These are phyloP conservation scores for Psittacula derbiana DNA, from an alignment of 2,797 vertebrate genomes.

Conservation along the genomic window DNA sequence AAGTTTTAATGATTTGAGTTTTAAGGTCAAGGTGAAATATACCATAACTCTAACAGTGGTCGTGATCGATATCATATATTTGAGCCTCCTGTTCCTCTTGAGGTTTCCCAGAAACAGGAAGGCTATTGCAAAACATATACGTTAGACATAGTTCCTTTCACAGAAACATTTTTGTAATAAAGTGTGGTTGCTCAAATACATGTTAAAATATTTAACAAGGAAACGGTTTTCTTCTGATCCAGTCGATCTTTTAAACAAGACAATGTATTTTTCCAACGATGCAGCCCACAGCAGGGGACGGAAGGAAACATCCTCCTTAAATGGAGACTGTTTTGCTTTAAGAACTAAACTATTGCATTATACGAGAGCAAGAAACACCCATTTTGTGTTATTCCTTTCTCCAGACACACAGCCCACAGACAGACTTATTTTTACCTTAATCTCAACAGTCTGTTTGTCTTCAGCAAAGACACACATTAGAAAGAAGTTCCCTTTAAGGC, in stretches of 20 bases:
- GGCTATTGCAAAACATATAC: slow-evolving; percentile 47
- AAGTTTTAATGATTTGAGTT: slow-evolving; percentile 43
- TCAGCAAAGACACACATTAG: background rate
- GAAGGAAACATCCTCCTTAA: slow-evolving; percentile 49
- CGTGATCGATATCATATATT: background rate
- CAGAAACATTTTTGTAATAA: slow-evolving; percentile 69
- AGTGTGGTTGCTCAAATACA: slow-evolving; percentile 66
- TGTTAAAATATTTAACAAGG: slow-evolving; percentile 75
- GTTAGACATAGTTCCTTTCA: slow-evolving; percentile 69
- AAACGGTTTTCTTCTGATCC: slow-evolving; percentile 65
- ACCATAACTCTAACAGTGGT: slow-evolving; percentile 33
- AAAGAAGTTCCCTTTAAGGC: background rate
- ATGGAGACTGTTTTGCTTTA: slow-evolving; percentile 27
- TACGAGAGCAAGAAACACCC: slow-evolving; percentile 35
- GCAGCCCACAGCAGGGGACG: slow-evolving; percentile 56
- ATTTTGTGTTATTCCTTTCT: slow-evolving; percentile 5
- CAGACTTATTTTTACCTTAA: background rate
- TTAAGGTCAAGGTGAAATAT: slow-evolving; percentile 69
- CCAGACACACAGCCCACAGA: background rate
- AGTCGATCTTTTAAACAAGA: slow-evolving; percentile 71
- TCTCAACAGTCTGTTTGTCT: slow-evolving; percentile 14
- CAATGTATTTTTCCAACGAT: slow-evolving; percentile 51
- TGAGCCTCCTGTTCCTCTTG: slow-evolving; percentile 40
- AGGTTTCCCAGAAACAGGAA: slow-evolving; percentile 62
- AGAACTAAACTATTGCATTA: slow-evolving; percentile 62